phyloP scores from a whole-genome alignment of 2,113 vertebrate genomes.

The Tragelaphus scriptus region DNA sequence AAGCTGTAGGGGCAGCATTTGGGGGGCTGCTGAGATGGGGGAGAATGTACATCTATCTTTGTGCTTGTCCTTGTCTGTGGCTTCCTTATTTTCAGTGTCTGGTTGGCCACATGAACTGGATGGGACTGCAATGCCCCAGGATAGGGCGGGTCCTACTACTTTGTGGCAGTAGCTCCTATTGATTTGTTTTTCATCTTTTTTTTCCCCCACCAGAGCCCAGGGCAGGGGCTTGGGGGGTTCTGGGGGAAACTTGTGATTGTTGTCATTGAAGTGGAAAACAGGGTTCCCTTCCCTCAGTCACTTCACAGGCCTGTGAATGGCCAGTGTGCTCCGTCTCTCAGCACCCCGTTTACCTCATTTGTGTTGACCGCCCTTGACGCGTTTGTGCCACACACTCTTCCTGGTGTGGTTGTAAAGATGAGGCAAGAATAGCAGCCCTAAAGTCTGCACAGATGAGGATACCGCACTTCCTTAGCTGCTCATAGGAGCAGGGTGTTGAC shows the following conservation, averaged over 20 bases:
- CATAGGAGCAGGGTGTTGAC: neutral
- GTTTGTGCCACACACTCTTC: neutral
- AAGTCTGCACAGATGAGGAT: neutral
- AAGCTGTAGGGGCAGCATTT: neutral
- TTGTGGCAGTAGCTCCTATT: neutral
- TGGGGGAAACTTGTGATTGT: neutral
- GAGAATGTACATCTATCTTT: neutral
- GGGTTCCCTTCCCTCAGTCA: neutral
- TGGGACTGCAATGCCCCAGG: neutral
- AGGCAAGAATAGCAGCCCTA: accelerated
- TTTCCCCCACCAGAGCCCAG: neutral
- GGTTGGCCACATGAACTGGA: neutral
- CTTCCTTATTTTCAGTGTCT: neutral
- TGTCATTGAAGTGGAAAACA: neutral
- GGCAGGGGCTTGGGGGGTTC: neutral
- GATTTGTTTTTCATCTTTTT: neutral
- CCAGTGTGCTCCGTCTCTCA: neutral
- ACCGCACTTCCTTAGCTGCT: neutral
- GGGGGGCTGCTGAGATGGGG: neutral
- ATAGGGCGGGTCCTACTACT: neutral
- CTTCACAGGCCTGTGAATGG: neutral
- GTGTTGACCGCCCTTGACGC: neutral
- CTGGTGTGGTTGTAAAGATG: neutral
- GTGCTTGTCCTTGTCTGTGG: conserved; percentile 31
- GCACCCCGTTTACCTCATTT: neutral